Base-by-base conservation (phyloP, 2,888 invertebrate species). In the Diabrotica balteata region DNA sequence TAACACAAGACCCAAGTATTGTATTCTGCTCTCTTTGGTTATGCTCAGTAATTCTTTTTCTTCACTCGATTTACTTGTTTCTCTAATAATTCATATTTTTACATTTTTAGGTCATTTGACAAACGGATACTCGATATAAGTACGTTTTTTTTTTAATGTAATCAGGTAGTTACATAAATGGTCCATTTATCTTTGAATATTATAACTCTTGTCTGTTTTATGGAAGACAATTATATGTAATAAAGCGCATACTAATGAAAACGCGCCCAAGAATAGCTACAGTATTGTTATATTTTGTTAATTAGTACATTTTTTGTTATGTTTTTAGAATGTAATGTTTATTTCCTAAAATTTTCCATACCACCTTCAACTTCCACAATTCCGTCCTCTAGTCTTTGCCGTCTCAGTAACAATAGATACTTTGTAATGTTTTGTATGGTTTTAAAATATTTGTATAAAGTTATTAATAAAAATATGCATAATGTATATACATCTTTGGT, bases 371-470 rank as follows among this genome's bases (percentile, higher is more conserved):
- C 32, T 32, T 32, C 32, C 32, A n/a, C 45, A 8, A 57, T 17
- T 22, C 17, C 45, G 44, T 57, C 45, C 55, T 57, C 82, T 83
- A 83, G 83, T 83, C 83, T 78, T 72, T 73, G 71, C 80, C 79
- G 78, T 81, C 80, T 81, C 78, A 45, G 17, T 69, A 72, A 77
- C 79, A 81, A 80, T 78, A 78, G 53, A 63, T 76, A 76, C 77
- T 78, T 45, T 54, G 54, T 66, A 66, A 66, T 46, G 53, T 54
- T 58, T 69, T 65, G 58, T 79, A 77, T 79, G 79, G 80, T 81
- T 82, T 80, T 80, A 78, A 62, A 80, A 75, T 75, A 74, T 74
- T 65, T 76, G 70, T 79, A 78, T 76, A 79, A 72, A 76, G 70
- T 73, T 77, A 73, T 73, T 73, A 76, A 76, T 75, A 77, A 78